phyloP scores from a whole-genome alignment of 1,140 invertebrate species.

The Psix sp. region DNA sequence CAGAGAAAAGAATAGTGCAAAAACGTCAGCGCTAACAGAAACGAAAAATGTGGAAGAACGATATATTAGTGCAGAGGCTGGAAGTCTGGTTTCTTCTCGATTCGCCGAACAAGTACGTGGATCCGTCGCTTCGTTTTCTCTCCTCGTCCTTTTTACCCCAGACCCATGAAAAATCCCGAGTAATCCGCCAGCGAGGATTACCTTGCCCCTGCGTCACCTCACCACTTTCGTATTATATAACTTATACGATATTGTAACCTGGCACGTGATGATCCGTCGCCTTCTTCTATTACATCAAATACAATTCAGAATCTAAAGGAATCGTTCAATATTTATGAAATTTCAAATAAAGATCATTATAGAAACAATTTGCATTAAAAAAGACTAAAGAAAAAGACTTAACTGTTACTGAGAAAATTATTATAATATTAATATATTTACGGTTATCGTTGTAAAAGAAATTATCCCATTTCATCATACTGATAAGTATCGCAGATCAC shows the following conservation, averaged over 20 bases:
- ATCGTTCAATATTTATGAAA: too few species aligned
- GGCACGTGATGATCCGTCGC: conserved; percentile 60
- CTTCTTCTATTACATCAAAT: conserved; percentile 53
- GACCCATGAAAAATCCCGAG: conserved; percentile 72
- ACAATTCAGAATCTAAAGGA: conserved; percentile 41
- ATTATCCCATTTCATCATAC: too few species aligned
- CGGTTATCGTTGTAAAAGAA: too few species aligned
- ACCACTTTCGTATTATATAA: conserved; percentile 68
- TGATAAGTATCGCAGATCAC: too few species aligned
- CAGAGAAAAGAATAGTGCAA: conserved; percentile 41
- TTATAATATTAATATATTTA: too few species aligned
- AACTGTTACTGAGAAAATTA: too few species aligned
- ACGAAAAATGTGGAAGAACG: conserved; percentile 62
- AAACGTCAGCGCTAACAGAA: conserved; percentile 31
- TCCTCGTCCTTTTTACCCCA: conserved; percentile 60
- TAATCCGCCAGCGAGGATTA: conserved; percentile 75
- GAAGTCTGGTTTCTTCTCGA: conserved; percentile 62
- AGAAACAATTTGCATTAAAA: too few species aligned
- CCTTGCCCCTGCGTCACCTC: conserved; percentile 65
- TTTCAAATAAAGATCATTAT: too few species aligned
- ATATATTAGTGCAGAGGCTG: conserved; percentile 68
- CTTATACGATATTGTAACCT: conserved; percentile 66
- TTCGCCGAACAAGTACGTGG: conserved; percentile 64
- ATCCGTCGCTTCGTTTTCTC: conserved; percentile 63
- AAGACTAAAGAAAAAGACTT: too few species aligned